Base-by-base conservation (phyloP, 1,140 invertebrate species). In the Lasaia peninsularis region DNA sequence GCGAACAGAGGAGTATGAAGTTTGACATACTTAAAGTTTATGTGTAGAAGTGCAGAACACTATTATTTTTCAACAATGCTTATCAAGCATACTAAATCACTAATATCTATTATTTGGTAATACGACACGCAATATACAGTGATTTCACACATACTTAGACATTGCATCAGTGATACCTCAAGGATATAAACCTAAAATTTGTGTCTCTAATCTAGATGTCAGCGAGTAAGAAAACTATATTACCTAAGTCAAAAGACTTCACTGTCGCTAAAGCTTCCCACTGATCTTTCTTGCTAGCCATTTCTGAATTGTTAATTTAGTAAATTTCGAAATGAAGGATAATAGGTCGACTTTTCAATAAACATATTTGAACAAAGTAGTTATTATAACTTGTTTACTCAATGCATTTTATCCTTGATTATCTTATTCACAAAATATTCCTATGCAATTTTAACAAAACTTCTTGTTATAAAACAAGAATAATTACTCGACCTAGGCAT, bases 181-280 rank as follows among this genome's bases (percentile, higher is more conserved):
- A 40, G 35, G 12, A 35, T 35, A 35, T n/a, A n/a, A n/a, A 28
- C 24, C 24, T 28, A 28, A 7, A 28, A 28, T 28, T 7, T 28
- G 8, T 7, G 8, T 28, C 24, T 28, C 24, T 28, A 28, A 28
- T 28, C 24, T 28, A 28, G n/a, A 28, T 28, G 5, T 28, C 8
- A 28, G 8, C 24, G 8, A 6, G 8, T 28, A 7, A 28, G 1
- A 1, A 28, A 28, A 28, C 1, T 4, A 28, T 67, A 51, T 69
- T 73, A 83, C 81, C 81, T 69, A 80, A 74, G 66, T 85, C 84
- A 62, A 87, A 87, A 12, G 81, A 71, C 71, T 85, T 85, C 2
- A 87, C 68, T 5, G 84, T 87, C 12, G 78, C 74, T n/a, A 87
- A 64, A 56, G 77, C 74, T 48, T 85, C 75, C 83, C 83, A 86